phyloP scores from a whole-genome alignment of 2,113 vertebrate genomes.

The Zeus faber region DNA sequence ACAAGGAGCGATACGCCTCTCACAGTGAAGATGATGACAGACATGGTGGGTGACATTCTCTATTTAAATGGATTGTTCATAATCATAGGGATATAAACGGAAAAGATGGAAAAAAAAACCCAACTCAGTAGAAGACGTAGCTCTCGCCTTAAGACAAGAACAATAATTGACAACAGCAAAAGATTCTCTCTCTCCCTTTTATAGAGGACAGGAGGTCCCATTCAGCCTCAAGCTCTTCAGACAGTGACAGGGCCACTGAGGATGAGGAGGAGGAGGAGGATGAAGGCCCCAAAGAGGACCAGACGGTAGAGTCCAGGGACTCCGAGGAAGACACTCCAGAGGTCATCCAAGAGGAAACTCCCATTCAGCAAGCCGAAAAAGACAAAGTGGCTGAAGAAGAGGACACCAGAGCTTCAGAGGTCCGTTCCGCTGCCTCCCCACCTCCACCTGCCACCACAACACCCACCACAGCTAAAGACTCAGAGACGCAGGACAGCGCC shows the following conservation, averaged over 20 bases:
- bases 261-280: slow-evolving; percentile 39
- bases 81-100: too few relatives aligned
- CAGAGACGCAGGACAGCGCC: slow-evolving; percentile 22
- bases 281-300: slow-evolving; percentile 26
- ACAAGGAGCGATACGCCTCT: slow-evolving; percentile 38
- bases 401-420: slow-evolving; percentile 14
- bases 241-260: slow-evolving; percentile 61
- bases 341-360: slow-evolving; percentile 17
- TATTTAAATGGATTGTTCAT: not conserved
- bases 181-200: not conserved
- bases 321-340: not conserved
- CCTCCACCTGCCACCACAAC: not conserved
- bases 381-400: slow-evolving; percentile 14
- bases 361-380: not conserved
- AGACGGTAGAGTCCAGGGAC: slow-evolving; percentile 16
- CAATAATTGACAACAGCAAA: too few relatives aligned
- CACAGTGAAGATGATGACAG: slow-evolving; percentile 70
- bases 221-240: slow-evolving; percentile 61
- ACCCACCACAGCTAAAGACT: slow-evolving; percentile 17
- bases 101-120: not conserved
- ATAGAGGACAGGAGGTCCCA: slow-evolving; percentile 57
- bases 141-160: not conserved
- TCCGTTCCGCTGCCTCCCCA: slow-evolving; percentile 5
- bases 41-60: slow-evolving; percentile 63
- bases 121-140: not conserved